Evolutionary conservation across 2,797 vertebrate genomes (phyloP), one percentile per base, ranked within the genome.

Genomic region (Semotilus atromaculatus): DNA sequence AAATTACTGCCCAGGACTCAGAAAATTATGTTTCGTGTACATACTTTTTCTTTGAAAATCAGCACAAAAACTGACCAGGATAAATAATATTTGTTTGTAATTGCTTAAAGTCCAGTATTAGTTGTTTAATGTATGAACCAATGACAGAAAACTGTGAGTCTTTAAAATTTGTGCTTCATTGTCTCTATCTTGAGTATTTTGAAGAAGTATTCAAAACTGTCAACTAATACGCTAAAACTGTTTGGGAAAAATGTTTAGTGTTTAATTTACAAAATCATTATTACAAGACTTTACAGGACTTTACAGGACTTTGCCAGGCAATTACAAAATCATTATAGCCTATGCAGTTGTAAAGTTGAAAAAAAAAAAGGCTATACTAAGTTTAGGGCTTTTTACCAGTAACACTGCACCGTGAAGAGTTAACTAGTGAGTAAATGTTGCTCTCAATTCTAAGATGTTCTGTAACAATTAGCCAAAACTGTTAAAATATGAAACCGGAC

Each of bases 231-330:
- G 31, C 48, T 31, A 64, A 31, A 75, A 55, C 10, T n/a, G 21
- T 16, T 16, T 16, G 21, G 36, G 3, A 10, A 43, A 80, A 51
- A 70, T 38, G 3, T 36, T 74, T 53, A 34, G 8, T 1, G 18
- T 73, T 48, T 51, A 73, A 73, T 73, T 31, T 73, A 40, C 60
- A 31, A 64, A 64, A 29, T 62, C n/a, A 62, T 60, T n/a, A n/a
- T n/a, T 6, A 14, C n/a, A 14, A 60, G 13, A 14, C 43, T 45
- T 14, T 29, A 62, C 26, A 5, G 26, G 13, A 14, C 43, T 45
- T 14, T 29, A 62, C 26, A 5, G 26, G 2, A 29, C 26, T 7
- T 29, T 18, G 60, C 7, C 16, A 14, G n/a, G n/a, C n/a, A 29
- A 29, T 14, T 31, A 3, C 13, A 62, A 29, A 62, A 62, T 7